Percentiles rank a stretch among this genome's conserved stretches.
Conservation (phyloP, 1,140 invertebrate genomes). For the Zaprionus gabonicus region DNA sequence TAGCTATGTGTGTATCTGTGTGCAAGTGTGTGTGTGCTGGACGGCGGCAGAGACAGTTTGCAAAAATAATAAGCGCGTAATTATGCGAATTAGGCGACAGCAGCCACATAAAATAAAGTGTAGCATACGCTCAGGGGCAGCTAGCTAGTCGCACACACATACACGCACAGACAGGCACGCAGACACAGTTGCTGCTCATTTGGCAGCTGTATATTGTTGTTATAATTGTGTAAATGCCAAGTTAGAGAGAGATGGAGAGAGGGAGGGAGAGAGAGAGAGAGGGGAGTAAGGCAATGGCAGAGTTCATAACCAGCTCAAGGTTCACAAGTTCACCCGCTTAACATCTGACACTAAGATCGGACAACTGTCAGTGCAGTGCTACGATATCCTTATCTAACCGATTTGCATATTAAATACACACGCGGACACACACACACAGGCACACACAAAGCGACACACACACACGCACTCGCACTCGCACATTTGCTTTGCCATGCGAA, state of each 20-base stretch:
- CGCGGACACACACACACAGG: background rate
- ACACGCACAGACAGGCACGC: constrained; percentile 3
- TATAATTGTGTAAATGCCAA: constrained; percentile 4
- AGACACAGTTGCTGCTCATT: constrained; percentile 20
- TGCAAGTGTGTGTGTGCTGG: constrained; percentile 1
- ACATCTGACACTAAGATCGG: background rate
- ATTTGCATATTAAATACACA: constrained; percentile 1
- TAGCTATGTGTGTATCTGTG: background rate
- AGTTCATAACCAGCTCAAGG: constrained; percentile 5
- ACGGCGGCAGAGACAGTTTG: constrained; percentile 53
- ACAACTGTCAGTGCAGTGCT: background rate
- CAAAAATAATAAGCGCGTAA: constrained; percentile 81
- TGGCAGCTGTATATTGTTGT: constrained; percentile 22
- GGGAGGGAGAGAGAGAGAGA: too few relatives aligned
- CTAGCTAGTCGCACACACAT: constrained; percentile 44
- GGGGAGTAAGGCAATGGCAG: too few relatives aligned
- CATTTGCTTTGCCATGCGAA: background rate
- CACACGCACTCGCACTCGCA: background rate
- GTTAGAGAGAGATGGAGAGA: background rate
- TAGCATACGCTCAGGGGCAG: constrained; percentile 76
- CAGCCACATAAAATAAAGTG: constrained; percentile 75
- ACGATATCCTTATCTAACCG: background rate
- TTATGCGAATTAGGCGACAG: constrained; percentile 79
- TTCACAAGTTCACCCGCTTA: background rate
- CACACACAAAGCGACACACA: background rate